phyloP scores from a whole-genome alignment of 2,797 vertebrate genomes.

The Bufotes viridis region DNA sequence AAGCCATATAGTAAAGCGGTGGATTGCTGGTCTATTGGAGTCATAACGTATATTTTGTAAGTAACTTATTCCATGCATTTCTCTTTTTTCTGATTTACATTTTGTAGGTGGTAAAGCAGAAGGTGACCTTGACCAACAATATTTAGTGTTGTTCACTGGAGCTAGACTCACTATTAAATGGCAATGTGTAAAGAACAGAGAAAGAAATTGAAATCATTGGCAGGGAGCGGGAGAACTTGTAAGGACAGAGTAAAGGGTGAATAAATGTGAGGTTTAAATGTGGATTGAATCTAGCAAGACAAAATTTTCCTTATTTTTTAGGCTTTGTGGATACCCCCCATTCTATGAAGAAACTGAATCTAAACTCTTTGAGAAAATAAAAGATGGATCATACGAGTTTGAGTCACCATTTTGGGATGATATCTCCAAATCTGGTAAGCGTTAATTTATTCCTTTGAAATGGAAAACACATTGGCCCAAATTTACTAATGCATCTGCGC shows the following conservation, averaged over 20 bases:
- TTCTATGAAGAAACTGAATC: slow-evolving; percentile 94
- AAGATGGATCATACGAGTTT: slow-evolving; percentile 89
- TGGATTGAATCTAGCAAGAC: neutral
- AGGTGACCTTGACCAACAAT: neutral
- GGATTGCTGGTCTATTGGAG: slow-evolving; percentile 97
- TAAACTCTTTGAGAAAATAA: slow-evolving; percentile 91
- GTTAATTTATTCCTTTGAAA: neutral
- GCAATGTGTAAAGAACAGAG: neutral
- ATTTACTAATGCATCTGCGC: too few species aligned
- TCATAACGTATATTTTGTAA: slow-evolving; percentile 96
- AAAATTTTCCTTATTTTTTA: slow-evolving; percentile 64
- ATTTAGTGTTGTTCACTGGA: neutral
- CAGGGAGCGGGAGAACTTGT: neutral
- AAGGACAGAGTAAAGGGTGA: neutral
- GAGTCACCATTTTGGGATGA: slow-evolving; percentile 95
- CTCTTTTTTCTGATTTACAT: neutral
- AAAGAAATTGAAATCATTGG: neutral
- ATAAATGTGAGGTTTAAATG: neutral
- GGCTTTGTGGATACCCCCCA: slow-evolving; percentile 92
- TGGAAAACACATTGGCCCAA: neutral
- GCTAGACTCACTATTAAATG: neutral
- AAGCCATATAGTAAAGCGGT: slow-evolving; percentile 95
- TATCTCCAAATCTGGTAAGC: slow-evolving; percentile 90
- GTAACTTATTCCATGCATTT: slow-evolving; percentile 64
- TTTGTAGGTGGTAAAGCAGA: neutral